Evolutionary conservation across 1,140 invertebrate genomes (phyloP), one percentile per base, ranked within the genome.

Genomic region (Megalopta genalis): DNA sequence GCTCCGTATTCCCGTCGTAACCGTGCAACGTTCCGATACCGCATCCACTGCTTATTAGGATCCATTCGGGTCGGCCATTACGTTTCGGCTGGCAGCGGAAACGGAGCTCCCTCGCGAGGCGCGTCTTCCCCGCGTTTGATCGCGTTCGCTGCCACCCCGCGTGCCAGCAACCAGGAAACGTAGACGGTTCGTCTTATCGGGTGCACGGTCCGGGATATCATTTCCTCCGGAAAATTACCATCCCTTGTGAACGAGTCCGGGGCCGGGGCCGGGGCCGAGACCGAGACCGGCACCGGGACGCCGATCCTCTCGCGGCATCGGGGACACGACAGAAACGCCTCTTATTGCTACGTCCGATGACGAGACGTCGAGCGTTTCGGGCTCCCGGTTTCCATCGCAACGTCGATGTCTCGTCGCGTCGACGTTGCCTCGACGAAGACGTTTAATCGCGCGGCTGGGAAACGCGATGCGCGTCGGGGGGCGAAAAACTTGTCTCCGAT

Each of bases 141-240:
- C 69, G 46, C 37, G 27, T 23, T 42, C 74, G 27, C n/a, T 32
- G 32, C 32, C 32, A 32, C 52, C 25, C 23, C 60, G 70, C 54
- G 5, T 21, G n/a, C 25, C 14, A 18, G 46, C 66, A 57, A 32
- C 21, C 42, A 63, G 77, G 67, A 65, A 57, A 72, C 82, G 81
- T 42, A 80, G 81, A 82, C 81, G 66, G 77, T 80, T 72, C 77
- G 67, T 66, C 83, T 85, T 85, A 85, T 85, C 83, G 83, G 73
- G 69, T 70, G 27, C 52, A 54, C 66, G 77, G 78, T 74, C 83
- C 78, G 68, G 73, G 85, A 86, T 86, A 86, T 86, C 77, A 86
- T 86, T 86, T 86, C 85, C 85, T 80, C 73, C 69, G 70, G 84
- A 86, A 86, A 86, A 86, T 86, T 86, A 86, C 84, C 85, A 86